Base-by-base conservation (phyloP, 1,140 invertebrate species). In the Drosophila burlai region DNA sequence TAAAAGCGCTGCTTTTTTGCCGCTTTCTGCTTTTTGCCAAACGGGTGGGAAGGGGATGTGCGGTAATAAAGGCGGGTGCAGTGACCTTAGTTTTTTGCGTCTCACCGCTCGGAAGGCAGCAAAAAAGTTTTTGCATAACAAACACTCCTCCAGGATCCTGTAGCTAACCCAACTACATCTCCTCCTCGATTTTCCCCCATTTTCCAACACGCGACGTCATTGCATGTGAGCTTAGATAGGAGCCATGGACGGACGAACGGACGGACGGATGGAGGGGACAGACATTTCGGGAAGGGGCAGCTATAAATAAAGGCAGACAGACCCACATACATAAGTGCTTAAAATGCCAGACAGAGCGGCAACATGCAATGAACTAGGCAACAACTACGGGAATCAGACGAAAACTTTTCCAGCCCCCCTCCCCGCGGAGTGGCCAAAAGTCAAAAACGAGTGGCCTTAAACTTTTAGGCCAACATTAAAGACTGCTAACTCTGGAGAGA, bases 101-200 rank as follows among this genome's bases (percentile, higher is more conserved):
- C 46, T 60, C 69, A 59, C 61, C 67, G 59, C 26, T 78, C 46
- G 29, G 45, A 16, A 63, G 68, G 54, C 65, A 63, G 66, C 50
- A 72, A 84, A 83, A 83, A 87, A 81, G 84, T 89, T 87, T 87
- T 90, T 84, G 85, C 84, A 87, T 87, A 87, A 84, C 84, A 84
- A 87, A 84, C 80, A 77, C 63, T 80, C 78, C 68, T 71, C 31
- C 21, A 67, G 29, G 40, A 29, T 36, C 40, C 26, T 18, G 11
- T 6, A 11, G 24, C 31, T 40, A n/a, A n/a, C 18, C 57, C 16
- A 11, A 34, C 36, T 63, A 16, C 59, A 50, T 43, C 67, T 24
- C 43, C 21, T 16, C 24, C n/a, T 15, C 6, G 34, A 40, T 61
- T 76, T 66, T 57, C 54, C 63, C 42, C 26, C 42, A 54, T 38